These are phyloP conservation scores for Heliconius hewitsoni DNA, from an alignment of 1,140 invertebrate species.

Conservation along the genomic window DNA sequence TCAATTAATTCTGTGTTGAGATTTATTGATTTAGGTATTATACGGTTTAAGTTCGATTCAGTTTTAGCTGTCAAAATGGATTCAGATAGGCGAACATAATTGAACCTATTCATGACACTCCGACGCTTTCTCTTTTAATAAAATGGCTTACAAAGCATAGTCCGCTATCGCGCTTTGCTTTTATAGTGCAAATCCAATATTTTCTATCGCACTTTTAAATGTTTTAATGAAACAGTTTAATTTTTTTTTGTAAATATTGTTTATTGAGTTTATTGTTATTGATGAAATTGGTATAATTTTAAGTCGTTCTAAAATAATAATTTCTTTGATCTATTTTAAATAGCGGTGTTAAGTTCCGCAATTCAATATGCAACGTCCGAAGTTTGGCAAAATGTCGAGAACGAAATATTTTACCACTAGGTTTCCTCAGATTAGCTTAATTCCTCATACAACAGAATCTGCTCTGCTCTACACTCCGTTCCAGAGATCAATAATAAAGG, in stretches of 20 bases:
- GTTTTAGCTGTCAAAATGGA: slow-evolving; percentile 18
- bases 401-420: too few relatives aligned
- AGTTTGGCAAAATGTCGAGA: too few relatives aligned
- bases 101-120: slow-evolving; percentile 20
- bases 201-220: slow-evolving; percentile 1
- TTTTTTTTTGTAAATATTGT: background rate
- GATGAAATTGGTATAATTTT: background rate
- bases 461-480: too few relatives aligned
- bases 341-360: background rate
- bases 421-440: too few relatives aligned
- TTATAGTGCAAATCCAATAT: slow-evolving; percentile 20
- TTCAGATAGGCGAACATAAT: slow-evolving; percentile 16
- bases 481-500: too few relatives aligned
- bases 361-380: background rate
- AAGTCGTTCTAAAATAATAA: background rate
- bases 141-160: slow-evolving; percentile 13
- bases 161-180: slow-evolving; percentile 18
- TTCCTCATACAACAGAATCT: too few relatives aligned
- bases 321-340: too few relatives aligned
- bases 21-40: slow-evolving; percentile 18
- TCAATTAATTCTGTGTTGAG: background rate
- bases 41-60: slow-evolving; percentile 8
- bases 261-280: background rate
- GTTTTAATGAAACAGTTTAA: slow-evolving; percentile 6
- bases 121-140: slow-evolving; percentile 20